Percentiles rank a stretch among this genome's conserved stretches.
Evolutionary conservation across 2,113 vertebrate species (phyloP).

Genomic region (Entelurus aequoreus): DNA sequence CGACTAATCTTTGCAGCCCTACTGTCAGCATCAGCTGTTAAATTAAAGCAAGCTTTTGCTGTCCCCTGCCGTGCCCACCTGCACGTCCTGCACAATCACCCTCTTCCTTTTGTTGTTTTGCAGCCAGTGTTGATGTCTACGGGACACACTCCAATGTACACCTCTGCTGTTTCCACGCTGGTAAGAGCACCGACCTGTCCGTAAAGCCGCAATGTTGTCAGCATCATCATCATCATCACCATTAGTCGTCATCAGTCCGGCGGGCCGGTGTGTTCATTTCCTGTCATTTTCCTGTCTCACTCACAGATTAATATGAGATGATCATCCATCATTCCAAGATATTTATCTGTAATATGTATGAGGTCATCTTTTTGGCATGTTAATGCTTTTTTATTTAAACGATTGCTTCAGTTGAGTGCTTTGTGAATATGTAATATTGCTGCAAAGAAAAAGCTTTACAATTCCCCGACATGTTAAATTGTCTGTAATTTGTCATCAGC

Average conservation of each 20-base stretch:
- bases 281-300: neutral
- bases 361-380: conserved; percentile 30
- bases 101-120: conserved; percentile 68
- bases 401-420: conserved; percentile 13
- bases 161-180: conserved; percentile 77
- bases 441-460: conserved; percentile 9
- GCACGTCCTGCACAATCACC: conserved; percentile 52
- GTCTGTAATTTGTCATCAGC: too few species aligned
- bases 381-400: conserved; percentile 33
- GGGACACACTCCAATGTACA: conserved; percentile 78
- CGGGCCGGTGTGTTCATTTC: conserved; percentile 7
- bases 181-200: conserved; percentile 61
- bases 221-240: conserved; percentile 44
- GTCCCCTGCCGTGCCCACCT: conserved; percentile 19
- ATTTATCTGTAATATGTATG: conserved; percentile 28
- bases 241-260: conserved; percentile 27
- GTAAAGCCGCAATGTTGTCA: conserved; percentile 13
- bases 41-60: conserved; percentile 7
- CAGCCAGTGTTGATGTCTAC: conserved; percentile 79
- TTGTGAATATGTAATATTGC: conserved; percentile 9
- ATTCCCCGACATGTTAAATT: neutral
- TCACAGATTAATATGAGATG: neutral
- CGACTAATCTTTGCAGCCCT: too few species aligned
- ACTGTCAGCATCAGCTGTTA: conserved; percentile 2
- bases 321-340: neutral